Evolutionary conservation across 1,140 invertebrate species (phyloP).

Genomic region (Parasteatoda tepidariorum): DNA sequence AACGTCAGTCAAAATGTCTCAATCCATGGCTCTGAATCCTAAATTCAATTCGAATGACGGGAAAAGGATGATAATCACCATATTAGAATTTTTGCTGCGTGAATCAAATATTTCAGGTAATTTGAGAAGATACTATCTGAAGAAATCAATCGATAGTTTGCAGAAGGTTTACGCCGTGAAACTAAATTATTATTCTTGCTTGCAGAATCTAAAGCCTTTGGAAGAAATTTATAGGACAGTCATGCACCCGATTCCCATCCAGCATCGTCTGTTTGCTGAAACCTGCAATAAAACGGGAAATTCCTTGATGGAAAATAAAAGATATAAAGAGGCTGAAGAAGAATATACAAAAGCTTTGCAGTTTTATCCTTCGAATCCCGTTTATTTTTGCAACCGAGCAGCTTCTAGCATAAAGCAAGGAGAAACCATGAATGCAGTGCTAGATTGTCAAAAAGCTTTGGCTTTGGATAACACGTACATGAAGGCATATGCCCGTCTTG

Average conservation of each 20-base stretch:
- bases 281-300: neutral
- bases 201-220: neutral
- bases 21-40: too few relatives aligned
- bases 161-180: neutral
- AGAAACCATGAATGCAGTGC: neutral
- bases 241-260: neutral
- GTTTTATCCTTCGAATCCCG: neutral
- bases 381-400: constrained; percentile 14
- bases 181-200: neutral
- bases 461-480: neutral
- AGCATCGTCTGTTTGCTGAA: neutral
- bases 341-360: constrained; percentile 1
- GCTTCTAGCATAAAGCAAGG: neutral
- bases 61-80: too few relatives aligned
- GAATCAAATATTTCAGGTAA: too few relatives aligned
- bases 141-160: neutral
- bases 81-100: too few relatives aligned
- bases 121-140: too few relatives aligned
- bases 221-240: neutral
- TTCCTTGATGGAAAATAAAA: neutral
- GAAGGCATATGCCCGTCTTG: constrained; percentile 14
- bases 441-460: constrained; percentile 5
- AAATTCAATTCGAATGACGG: too few relatives aligned
- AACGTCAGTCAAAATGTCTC: too few relatives aligned
- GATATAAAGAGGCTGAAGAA: neutral